Evolutionary conservation across 2,888 invertebrate genomes (phyloP).

Genomic region (Salticus scenicus): DNA sequence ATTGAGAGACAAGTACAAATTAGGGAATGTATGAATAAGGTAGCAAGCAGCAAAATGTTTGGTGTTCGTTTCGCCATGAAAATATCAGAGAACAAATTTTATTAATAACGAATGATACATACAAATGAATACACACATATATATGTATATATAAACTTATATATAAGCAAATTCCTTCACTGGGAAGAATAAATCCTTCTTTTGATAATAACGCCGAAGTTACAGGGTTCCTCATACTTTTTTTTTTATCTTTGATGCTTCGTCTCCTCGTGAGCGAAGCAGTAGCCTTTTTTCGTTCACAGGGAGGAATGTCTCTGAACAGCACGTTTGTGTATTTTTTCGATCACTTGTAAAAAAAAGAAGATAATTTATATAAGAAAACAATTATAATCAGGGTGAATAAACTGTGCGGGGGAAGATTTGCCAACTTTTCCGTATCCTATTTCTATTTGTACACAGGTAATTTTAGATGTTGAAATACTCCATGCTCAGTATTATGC

Average conservation of each 20-base stretch:
- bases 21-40: not conserved
- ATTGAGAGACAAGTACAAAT: not conserved
- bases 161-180: constrained; percentile 15
- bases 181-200: constrained; percentile 30
- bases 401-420: constrained; percentile 49
- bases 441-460: constrained; percentile 68
- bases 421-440: constrained; percentile 67
- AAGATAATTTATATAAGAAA: not conserved
- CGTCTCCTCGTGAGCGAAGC: constrained; percentile 20
- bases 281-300: constrained; percentile 57
- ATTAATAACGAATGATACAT: constrained; percentile 18
- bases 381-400: constrained; percentile 41
- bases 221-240: constrained; percentile 59
- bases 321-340: constrained; percentile 14
- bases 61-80: not conserved
- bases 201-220: constrained; percentile 50
- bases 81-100: not conserved
- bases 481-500: constrained; percentile 66
- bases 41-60: too few relatives aligned
- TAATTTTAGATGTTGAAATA: constrained; percentile 66
- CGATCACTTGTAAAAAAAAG: not conserved
- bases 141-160: constrained; percentile 45
- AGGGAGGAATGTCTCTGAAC: constrained; percentile 57
- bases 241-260: constrained; percentile 34
- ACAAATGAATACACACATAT: constrained; percentile 31